Evolutionary conservation across 2,113 vertebrate species (phyloP).

Genomic region (Litocranius walleri): DNA sequence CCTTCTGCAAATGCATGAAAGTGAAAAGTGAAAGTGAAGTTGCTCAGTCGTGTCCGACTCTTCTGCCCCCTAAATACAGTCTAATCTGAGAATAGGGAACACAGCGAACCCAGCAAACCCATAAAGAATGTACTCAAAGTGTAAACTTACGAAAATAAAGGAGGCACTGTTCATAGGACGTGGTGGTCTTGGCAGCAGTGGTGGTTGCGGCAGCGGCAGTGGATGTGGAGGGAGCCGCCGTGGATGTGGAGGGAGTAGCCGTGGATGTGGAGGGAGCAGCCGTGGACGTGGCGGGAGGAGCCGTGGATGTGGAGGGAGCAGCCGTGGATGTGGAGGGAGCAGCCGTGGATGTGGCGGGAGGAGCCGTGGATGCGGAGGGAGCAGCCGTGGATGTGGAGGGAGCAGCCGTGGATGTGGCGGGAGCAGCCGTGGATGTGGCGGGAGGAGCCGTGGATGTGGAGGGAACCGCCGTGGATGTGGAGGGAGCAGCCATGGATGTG

Average conservation of each 20-base stretch:
- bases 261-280: too few relatives aligned
- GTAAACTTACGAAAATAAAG: not conserved
- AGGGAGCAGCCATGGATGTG: not conserved
- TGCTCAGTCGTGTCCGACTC: too few relatives aligned
- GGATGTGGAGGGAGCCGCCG: not conserved
- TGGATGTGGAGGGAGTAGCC: too few relatives aligned
- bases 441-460: rapidly evolving
- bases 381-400: too few relatives aligned
- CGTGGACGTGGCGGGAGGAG: too few relatives aligned
- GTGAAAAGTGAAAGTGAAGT: too few relatives aligned
- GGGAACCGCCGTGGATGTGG: not conserved
- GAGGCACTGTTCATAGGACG: rapidly evolving
- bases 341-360: too few relatives aligned
- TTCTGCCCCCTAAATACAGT: not conserved
- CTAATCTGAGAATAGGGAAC: not conserved
- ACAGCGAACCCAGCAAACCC: not conserved
- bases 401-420: too few relatives aligned
- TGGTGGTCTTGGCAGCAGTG: not conserved
- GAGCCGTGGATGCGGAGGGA: too few relatives aligned
- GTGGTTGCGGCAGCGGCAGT: not conserved
- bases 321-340: too few relatives aligned
- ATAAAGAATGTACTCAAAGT: not conserved
- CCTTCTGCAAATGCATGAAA: too few relatives aligned
- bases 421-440: rapidly evolving
- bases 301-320: too few relatives aligned